Base-by-base conservation (phyloP, 2,888 invertebrate species). In the Anoplius nigerrimus region DNA sequence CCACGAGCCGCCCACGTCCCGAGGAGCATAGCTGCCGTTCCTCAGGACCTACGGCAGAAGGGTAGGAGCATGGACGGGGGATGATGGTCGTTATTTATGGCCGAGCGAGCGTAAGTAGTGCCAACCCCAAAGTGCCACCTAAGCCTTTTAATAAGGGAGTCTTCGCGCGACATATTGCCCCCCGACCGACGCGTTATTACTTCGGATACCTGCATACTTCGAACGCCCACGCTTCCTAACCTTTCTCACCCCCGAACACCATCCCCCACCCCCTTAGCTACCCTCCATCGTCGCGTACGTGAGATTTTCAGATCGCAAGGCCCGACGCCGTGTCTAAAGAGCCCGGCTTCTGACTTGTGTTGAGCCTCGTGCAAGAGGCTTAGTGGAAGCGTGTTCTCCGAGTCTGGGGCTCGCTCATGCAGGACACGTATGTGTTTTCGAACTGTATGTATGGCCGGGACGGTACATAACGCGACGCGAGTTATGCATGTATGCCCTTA, bases 71-170 rank as follows among this genome's bases (percentile, higher is more conserved):
- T n/a, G n/a, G 48, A 48, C n/a, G 48, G 48, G 48, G 34, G 56
- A 48, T 34, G 54, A n/a, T 27, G 66, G 24, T 62, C 57, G 78
- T 80, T 78, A 81, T 80, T 82, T 82, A 75, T 76, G 73, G 70
- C 67, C 65, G 65, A 56, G 43, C 69, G 71, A 60, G 74, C 77
- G 67, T 74, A 68, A 75, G 71, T 71, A 73, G 73, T 65, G 66
- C 70, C 75, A 66, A 75, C 75, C 71, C 72, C 71, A 72, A 75
- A 80, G 79, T 81, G 80, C 70, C 79, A 78, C 73, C 79, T 72
- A 80, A 80, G 79, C 78, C 80, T 80, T 85, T 81, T 84, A 83
- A 82, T 83, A 85, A 82, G 80, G 76, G 68, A 68, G 74, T 58
- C 71, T 59, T 66, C 60, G 54, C 58, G 21, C 54, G 46, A 48